phyloP scores from a whole-genome alignment of 2,113 vertebrate genomes.

The Gymnogyps californianus region DNA sequence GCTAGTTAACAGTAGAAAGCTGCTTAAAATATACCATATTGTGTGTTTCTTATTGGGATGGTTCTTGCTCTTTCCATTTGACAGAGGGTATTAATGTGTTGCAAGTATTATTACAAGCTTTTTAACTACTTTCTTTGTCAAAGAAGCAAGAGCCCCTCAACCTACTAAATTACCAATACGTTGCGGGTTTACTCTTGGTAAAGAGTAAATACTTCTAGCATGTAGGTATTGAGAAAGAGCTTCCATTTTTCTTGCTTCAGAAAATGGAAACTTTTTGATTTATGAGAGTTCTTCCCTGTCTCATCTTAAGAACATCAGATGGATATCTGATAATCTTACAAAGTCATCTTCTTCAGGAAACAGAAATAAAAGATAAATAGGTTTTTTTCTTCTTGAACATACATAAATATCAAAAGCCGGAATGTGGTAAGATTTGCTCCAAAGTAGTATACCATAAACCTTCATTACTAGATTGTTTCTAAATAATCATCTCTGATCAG shows the following conservation, averaged over 20 bases:
- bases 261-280: background rate
- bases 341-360: background rate
- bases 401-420: background rate
- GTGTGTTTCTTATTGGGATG: background rate
- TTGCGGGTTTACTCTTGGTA: background rate
- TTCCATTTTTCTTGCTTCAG: background rate
- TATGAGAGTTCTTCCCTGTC: background rate
- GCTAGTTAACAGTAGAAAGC: background rate
- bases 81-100: background rate
- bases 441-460: background rate
- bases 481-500: background rate
- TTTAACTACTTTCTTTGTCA: background rate
- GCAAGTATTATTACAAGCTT: background rate
- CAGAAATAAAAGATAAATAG: background rate
- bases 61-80: background rate
- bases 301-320: background rate
- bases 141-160: background rate
- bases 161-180: background rate
- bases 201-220: background rate
- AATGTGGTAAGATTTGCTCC: background rate
- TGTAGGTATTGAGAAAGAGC: background rate
- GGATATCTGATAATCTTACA: background rate
- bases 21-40: background rate
- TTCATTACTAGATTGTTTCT: background rate
- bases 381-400: background rate